phyloP scores from a whole-genome alignment of 2,113 vertebrate species.

The Otus sunia region DNA sequence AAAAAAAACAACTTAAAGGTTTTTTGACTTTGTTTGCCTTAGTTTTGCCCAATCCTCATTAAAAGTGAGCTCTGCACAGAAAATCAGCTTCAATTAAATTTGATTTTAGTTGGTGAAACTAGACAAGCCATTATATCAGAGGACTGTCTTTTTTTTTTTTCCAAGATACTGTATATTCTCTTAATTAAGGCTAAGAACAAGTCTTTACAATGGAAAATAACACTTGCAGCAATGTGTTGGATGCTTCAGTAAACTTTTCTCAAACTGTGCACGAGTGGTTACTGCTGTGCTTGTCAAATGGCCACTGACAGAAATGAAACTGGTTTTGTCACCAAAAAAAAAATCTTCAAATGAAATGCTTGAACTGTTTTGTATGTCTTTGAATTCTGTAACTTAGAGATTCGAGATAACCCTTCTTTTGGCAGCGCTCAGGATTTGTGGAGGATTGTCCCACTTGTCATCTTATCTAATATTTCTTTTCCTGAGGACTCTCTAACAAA shows the following conservation, averaged over 20 bases:
- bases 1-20: not conserved
- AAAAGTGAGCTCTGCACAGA: not conserved
- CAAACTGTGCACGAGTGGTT: not conserved
- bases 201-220: not conserved
- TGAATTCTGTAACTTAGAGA: not conserved
- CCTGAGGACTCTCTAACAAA: not conserved
- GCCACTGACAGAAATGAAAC: not conserved
- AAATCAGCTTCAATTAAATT: not conserved
- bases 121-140: not conserved
- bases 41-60: not conserved
- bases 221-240: not conserved
- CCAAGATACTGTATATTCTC: not conserved
- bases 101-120: not conserved
- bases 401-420: not conserved
- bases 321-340: not conserved
- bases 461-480: not conserved
- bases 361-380: not conserved
- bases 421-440: not conserved
- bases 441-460: not conserved
- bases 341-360: not conserved
- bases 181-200: not conserved
- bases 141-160: not conserved
- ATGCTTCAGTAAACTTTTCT: not conserved
- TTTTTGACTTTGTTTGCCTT: not conserved
- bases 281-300: not conserved